These are phyloP conservation scores for Manacus vitellinus DNA, from an alignment of 2,113 vertebrate genomes.

Conservation along the genomic window DNA sequence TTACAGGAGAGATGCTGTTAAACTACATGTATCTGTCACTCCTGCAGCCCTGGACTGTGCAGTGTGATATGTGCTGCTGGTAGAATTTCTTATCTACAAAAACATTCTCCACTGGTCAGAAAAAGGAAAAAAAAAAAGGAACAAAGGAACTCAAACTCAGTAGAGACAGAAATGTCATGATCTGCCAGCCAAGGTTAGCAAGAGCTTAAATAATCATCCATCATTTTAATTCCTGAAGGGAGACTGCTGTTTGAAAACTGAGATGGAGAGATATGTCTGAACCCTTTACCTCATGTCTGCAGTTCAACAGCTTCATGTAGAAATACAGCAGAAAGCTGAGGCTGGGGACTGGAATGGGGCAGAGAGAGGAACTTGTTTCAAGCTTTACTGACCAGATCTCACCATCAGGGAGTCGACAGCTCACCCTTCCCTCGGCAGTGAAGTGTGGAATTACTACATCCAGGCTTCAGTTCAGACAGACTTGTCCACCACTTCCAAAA, in stretches of 20 bases:
- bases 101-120: not conserved
- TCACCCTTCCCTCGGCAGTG: not conserved
- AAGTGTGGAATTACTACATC: not conserved
- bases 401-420: not conserved
- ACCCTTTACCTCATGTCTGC: not conserved
- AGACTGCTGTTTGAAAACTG: not conserved
- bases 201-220: not conserved
- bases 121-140: not conserved
- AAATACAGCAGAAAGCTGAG: not conserved
- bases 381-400: not conserved
- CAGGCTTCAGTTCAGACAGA: not conserved
- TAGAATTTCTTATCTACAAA: not conserved
- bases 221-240: not conserved
- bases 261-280: not conserved
- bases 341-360: not conserved
- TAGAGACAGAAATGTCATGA: not conserved
- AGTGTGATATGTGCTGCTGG: not conserved
- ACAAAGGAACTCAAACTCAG: not conserved
- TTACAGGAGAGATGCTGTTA: not conserved
- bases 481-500: not conserved
- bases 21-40: not conserved
- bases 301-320: not conserved
- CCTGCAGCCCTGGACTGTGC: not conserved
- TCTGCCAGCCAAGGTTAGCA: not conserved
- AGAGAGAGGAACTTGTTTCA: not conserved